Conservation (phyloP, 2,888 invertebrate genomes). For the Sepiola atlantica region DNA sequence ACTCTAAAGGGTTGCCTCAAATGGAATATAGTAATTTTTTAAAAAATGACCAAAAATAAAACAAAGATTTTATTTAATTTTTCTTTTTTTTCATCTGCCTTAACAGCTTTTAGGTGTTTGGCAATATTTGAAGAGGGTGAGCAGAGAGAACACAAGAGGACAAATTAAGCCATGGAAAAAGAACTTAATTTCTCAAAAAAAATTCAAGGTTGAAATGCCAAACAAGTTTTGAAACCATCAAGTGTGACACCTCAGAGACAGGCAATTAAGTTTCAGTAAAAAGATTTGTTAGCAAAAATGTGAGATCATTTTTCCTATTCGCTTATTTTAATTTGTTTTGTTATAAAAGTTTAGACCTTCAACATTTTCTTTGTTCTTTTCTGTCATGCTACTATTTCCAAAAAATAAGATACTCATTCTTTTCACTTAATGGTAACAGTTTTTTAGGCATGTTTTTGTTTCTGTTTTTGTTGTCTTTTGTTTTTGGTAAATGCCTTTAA, state of each 20-base stretch:
- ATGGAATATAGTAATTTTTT: neutral
- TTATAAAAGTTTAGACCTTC: neutral
- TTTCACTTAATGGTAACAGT: neutral
- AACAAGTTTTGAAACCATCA: neutral
- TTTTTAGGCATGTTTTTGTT: neutral
- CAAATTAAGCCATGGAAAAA: neutral
- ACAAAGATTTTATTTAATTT: neutral
- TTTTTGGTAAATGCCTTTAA: neutral
- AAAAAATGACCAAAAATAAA: neutral
- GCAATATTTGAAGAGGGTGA: neutral
- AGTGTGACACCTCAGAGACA: neutral
- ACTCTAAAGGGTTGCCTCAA: neutral
- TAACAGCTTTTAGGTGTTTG: neutral
- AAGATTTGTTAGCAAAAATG: neutral
- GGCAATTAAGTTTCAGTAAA: neutral
- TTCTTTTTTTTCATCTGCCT: neutral
- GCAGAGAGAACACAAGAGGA: neutral
- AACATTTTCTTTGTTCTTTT: neutral
- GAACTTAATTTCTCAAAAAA: neutral
- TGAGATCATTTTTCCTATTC: neutral
- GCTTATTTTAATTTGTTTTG: neutral
- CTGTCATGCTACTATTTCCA: neutral
- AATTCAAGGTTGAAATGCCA: neutral
- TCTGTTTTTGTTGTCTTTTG: neutral
- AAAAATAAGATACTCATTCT: neutral